Evolutionary conservation across 2,888 invertebrate species (phyloP), one percentile per base, ranked within the genome.

Genomic region (Mycogona germanica): DNA sequence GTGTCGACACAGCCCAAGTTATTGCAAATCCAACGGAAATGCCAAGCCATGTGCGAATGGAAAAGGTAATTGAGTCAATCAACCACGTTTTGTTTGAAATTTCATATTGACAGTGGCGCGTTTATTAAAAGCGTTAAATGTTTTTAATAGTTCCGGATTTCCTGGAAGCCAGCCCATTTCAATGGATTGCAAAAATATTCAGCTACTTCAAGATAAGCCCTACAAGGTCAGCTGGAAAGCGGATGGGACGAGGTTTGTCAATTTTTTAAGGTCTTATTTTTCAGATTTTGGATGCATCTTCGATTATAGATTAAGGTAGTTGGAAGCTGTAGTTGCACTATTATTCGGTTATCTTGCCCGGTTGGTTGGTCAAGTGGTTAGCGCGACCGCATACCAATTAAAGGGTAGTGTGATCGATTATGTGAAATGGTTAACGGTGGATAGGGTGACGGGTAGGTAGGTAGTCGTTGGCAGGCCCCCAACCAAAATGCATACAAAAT

Each of bases 151-250:
- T 3, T 76, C 76, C 17, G 92, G 88, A 0, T 98, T 99, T 72
- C 96, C 97, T 0, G 98, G 98, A 0, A 82, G 84, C 2, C 98
- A 99, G 67, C 98, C 98, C 0, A 93, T 99, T 0, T 96, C 96
- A 0, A 93, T 99, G 93, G 87, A 89, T 65, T 71, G 74, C 1
- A 66, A 76, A 1, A 99, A 99, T 69, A 73, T 98, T 45, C 69
- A 70, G 49, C 75, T 83, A 12, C 71, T 99, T 2, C 75, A 78
- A 29, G 72, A 81, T 60, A 87, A 87, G 65, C 87, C 87, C 0
- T 99, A 98, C 66, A 80, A 83, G 67, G 96, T 98, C 1, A 97
- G 96, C 2, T 99, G 98, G 98, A 99, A 99, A 68, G 98, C 98
- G 9, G 98, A 99, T 70, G 98, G 98, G 35, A 87, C 86, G 30